Percentiles rank a stretch among this genome's conserved stretches.
phyloP scores from a whole-genome alignment of 2,888 invertebrate species.

The Zaprionus obscuricornis region DNA sequence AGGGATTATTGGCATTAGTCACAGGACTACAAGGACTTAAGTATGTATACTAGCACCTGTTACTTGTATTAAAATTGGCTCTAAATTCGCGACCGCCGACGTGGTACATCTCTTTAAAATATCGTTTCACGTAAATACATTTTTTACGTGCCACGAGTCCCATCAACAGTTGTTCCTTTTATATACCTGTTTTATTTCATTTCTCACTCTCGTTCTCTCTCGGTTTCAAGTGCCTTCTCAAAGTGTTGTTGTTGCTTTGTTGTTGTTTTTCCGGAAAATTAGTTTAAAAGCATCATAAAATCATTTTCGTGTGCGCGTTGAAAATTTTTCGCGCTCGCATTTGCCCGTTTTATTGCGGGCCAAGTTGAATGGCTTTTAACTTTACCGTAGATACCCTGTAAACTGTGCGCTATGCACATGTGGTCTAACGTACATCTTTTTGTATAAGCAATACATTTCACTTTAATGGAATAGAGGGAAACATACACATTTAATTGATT shows the following conservation, averaged over 20 bases:
- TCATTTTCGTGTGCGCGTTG: conserved; percentile 66
- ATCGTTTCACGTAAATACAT: conserved; percentile 49
- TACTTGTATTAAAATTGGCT: conserved; percentile 42
- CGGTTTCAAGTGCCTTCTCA: conserved; percentile 43
- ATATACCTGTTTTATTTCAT: not conserved
- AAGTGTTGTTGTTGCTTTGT: too few species aligned
- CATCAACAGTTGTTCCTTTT: conserved; percentile 44
- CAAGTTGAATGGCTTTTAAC: conserved; percentile 66
- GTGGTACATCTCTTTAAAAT: conserved; percentile 24
- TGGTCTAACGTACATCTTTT: conserved; percentile 1
- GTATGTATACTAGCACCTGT: conserved; percentile 37
- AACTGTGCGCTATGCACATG: not conserved
- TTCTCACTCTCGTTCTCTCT: conserved; percentile 6
- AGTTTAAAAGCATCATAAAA: conserved; percentile 78
- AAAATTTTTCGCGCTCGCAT: conserved; percentile 58
- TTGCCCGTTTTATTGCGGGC: conserved; percentile 61
- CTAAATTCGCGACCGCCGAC: conserved; percentile 37
- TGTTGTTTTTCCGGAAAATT: conserved; percentile 70
- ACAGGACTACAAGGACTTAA: not conserved
- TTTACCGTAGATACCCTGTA: conserved; percentile 38
- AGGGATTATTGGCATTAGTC: not conserved
- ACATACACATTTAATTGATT: too few species aligned
- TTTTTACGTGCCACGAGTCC: conserved; percentile 65
- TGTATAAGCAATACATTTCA: conserved; percentile 27
- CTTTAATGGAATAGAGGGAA: too few species aligned